Percentiles rank a stretch among this genome's conserved stretches.
phyloP scores from a whole-genome alignment of 2,888 invertebrate species.

The Amiota mariae region DNA sequence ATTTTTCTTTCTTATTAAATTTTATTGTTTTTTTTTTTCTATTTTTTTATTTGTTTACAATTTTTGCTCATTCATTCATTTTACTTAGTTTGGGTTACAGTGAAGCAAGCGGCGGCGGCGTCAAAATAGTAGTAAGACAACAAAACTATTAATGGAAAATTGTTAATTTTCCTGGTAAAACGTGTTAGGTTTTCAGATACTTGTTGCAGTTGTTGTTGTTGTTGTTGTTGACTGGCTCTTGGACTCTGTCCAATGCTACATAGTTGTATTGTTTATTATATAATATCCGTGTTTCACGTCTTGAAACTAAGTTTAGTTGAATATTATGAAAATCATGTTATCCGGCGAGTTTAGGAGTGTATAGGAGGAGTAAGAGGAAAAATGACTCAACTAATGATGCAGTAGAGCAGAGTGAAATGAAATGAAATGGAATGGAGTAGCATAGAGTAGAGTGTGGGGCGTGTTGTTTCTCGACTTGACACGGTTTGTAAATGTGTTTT shows the following conservation, averaged over 20 bases:
- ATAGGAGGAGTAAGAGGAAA: neutral
- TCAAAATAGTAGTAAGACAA: slow-evolving; percentile 39
- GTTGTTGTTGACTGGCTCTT: slow-evolving; percentile 46
- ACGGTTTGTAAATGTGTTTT: slow-evolving; percentile 1
- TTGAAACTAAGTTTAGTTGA: slow-evolving; percentile 19
- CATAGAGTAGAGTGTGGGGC: neutral
- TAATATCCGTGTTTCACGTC: slow-evolving; percentile 56
- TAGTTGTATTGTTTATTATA: slow-evolving; percentile 41
- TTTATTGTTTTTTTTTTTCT: slow-evolving; percentile 43
- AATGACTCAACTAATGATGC: no score
- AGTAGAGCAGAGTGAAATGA: neutral
- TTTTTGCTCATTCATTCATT: neutral
- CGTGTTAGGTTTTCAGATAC: slow-evolving; percentile 52
- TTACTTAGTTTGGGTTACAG: slow-evolving; percentile 27
- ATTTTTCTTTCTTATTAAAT: slow-evolving; percentile 30
- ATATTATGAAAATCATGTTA: neutral
- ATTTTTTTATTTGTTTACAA: neutral
- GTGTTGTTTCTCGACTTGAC: slow-evolving; percentile 17
- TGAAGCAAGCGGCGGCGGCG: neutral
- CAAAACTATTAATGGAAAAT: slow-evolving; percentile 51
- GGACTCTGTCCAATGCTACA: neutral
- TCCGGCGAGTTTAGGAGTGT: neutral
- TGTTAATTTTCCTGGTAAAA: slow-evolving; percentile 66
- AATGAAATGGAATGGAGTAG: neutral
- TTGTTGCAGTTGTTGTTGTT: no score